Base-by-base conservation (phyloP, 2,113 vertebrate genomes). In the Abramis brama region DNA sequence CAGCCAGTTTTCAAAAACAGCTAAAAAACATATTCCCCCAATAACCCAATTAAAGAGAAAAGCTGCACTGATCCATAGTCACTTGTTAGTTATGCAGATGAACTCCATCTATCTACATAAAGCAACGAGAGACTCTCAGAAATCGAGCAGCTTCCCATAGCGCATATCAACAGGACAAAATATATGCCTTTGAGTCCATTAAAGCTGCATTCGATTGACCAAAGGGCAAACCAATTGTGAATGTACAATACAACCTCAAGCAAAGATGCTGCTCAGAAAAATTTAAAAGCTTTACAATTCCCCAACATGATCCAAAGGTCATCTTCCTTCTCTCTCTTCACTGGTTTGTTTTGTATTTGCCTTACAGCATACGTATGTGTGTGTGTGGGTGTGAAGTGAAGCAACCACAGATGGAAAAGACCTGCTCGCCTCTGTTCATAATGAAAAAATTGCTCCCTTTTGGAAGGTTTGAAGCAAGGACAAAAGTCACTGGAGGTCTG, bases 91-190 rank as follows among this genome's bases (percentile, higher is more conserved):
- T 79, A 23, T 88, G 66, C 25, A 36, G 86, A 93, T 93, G 89
- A 92, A 95, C 93, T 89, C 59, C 25, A 15, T 77, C 78, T 81
- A 73, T 73, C 86, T 94, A 89, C 94, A 93, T 93, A 93, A 94
- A 92, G 92, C 87, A 88, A 83, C 86, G 90, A 90, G 89, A 92
- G 90, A 90, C 74, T 87, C 79, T 52, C 17, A 30, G 45, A 23
- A 68, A 82, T 33, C 25, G 10, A 70, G 27, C 27, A 70, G 79
- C 21, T 66, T 66, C 39, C 23, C 60, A 50, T 21, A 33, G n/a
- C 19, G 36, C 57, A 80, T 64, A 66, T 30, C 17, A 81, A 57
- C 55, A 79, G 36, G 33, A 43, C 21, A 60, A 79, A 30, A 66
- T 64, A 30, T 68, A 47, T 23, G 27, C n/a, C 23, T 81, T 79